Conservation (phyloP, 2,888 invertebrate genomes). For the Drosophila parthenogenetica region DNA sequence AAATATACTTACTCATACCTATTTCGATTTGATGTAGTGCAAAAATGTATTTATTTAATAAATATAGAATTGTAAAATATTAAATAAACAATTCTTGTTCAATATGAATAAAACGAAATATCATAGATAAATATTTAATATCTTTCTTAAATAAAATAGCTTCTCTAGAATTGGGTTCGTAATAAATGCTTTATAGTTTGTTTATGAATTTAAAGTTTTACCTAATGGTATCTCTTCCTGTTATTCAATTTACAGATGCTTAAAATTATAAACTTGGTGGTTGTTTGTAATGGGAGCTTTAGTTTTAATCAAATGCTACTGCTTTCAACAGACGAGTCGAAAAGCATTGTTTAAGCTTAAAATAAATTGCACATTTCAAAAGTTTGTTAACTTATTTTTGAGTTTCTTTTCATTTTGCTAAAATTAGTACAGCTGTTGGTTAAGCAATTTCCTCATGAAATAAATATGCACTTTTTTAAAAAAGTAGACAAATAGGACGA, state of each 20-base stretch:
- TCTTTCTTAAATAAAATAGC: background rate
- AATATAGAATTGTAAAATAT: constrained; percentile 27
- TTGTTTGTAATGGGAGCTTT: too few species aligned
- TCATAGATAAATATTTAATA: constrained; percentile 15
- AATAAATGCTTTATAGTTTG: too few species aligned
- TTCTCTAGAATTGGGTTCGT: too few species aligned
- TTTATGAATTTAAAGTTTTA: too few species aligned
- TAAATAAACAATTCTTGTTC: constrained; percentile 54
- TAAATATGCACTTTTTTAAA: background rate
- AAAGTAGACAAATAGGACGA: background rate
- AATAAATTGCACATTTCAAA: background rate
- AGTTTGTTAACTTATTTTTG: background rate
- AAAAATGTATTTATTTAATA: constrained; percentile 30
- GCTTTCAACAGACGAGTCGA: background rate
- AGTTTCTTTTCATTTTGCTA: background rate
- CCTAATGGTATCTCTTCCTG: too few species aligned
- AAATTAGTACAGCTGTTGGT: constrained; percentile 14
- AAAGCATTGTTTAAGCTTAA: background rate
- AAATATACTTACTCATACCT: constrained; percentile 46
- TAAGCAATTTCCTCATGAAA: constrained; percentile 17
- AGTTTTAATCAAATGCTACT: background rate
- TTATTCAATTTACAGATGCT: too few species aligned
- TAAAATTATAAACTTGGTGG: too few species aligned
- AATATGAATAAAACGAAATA: constrained; percentile 48
- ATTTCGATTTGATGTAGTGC: constrained; percentile 45